Evolutionary conservation across 2,113 vertebrate genomes (phyloP).

Genomic region (Pogonocichla stellata): DNA sequence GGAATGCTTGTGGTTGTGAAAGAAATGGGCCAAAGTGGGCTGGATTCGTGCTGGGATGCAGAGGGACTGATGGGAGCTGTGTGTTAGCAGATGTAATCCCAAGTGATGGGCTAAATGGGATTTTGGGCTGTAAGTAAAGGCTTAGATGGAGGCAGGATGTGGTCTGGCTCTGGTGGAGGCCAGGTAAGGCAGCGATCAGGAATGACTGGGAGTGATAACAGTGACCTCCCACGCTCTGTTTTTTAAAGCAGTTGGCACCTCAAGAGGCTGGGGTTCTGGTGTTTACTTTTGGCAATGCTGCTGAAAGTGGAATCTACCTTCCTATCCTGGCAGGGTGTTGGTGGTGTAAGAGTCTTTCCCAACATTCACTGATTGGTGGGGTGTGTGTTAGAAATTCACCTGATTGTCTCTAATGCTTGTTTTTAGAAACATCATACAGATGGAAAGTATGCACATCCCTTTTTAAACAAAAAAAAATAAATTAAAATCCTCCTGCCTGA

Average conservation of each 20-base stretch:
- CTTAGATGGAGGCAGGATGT: neutral
- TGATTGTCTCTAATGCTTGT: accelerated
- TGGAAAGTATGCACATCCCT: neutral
- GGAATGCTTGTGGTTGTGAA: accelerated
- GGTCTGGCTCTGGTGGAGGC: neutral
- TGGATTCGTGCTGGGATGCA: neutral
- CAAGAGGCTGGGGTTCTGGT: neutral
- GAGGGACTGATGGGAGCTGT: neutral
- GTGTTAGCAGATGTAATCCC: neutral
- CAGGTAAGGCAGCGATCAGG: accelerated
- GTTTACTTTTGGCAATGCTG: neutral
- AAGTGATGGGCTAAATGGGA: neutral
- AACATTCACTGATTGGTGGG: accelerated
- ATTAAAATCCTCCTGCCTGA: neutral
- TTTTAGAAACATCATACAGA: neutral
- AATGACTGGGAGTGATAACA: neutral
- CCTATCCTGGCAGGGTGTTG: neutral
- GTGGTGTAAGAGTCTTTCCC: neutral
- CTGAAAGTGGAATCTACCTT: neutral
- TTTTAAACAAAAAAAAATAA: too few species aligned
- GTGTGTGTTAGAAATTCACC: neutral
- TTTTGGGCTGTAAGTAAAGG: neutral
- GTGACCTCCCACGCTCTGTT: accelerated
- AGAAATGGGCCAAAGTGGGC: neutral
- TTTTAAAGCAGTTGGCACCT: neutral